phyloP scores from a whole-genome alignment of 35 echinoderm and acorn worm genomes.

The Acanthaster planci region DNA sequence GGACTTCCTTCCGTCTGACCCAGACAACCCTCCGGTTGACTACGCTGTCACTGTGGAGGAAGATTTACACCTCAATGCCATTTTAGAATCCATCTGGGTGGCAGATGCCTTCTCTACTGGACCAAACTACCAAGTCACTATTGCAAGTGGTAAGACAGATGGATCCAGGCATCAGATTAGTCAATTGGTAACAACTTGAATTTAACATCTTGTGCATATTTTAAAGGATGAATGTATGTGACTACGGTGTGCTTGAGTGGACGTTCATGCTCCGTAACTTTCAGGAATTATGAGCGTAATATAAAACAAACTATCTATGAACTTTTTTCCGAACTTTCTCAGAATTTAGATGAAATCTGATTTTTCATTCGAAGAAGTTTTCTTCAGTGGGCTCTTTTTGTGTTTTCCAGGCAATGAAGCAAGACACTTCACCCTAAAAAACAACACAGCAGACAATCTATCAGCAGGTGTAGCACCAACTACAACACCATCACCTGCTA shows the following conservation, averaged over 20 bases:
- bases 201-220: too few species aligned
- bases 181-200: too few species aligned
- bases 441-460: slow-evolving; percentile 71
- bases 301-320: too few species aligned
- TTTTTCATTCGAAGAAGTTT: background rate
- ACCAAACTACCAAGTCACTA: slow-evolving; percentile 41
- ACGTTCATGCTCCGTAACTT: too few species aligned
- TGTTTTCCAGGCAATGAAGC: slow-evolving; percentile 74
- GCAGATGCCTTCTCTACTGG: slow-evolving; percentile 31
- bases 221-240: too few species aligned
- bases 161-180: too few species aligned
- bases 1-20: slow-evolving; percentile 43
- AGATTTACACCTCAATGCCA: slow-evolving; percentile 34
- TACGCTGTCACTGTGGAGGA: slow-evolving; percentile 62
- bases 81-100: slow-evolving; percentile 10
- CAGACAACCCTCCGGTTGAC: slow-evolving; percentile 70
- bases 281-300: too few species aligned
- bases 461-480: slow-evolving; percentile 52
- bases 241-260: too few species aligned
- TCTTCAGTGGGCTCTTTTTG: background rate
- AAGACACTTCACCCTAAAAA: slow-evolving; percentile 80
- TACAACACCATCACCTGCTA: slow-evolving; percentile 50
- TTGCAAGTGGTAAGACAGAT: slow-evolving; percentile 51
- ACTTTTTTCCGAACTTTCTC: too few species aligned
- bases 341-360: too few species aligned